phyloP scores from a whole-genome alignment of 2,888 invertebrate genomes.

The Mythimna impura region DNA sequence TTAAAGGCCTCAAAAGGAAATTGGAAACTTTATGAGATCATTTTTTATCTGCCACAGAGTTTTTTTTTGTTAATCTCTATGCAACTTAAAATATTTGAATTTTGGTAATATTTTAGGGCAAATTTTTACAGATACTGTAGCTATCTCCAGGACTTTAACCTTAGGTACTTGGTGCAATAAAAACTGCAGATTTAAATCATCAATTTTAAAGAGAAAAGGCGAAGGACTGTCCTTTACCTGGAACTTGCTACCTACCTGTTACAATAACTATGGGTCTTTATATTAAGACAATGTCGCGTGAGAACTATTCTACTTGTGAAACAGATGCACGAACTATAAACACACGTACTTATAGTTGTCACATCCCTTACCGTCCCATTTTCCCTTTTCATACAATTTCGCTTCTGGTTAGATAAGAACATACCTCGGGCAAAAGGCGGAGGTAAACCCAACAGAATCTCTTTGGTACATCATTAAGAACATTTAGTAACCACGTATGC shows the following conservation, averaged over 20 bases:
- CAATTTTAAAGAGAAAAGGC: no score
- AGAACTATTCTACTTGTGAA: constrained; percentile 28
- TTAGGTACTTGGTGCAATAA: no score
- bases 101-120: background rate
- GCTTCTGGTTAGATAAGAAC: constrained; percentile 53
- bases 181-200: no score
- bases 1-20: background rate
- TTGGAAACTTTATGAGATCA: background rate
- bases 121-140: background rate
- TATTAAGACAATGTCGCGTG: constrained; percentile 22
- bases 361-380: constrained; percentile 34
- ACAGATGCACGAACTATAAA: constrained; percentile 31
- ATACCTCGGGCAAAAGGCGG: constrained; percentile 36
- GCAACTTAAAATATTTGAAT: background rate
- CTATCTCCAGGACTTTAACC: no score
- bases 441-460: constrained; percentile 40
- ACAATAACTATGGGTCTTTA: background rate
- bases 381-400: constrained; percentile 55
- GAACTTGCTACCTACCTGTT: background rate
- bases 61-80: background rate
- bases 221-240: background rate
- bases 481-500: background rate
- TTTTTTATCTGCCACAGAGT: background rate
- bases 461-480: constrained; percentile 34
- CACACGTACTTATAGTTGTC: constrained; percentile 27